Evolutionary conservation across 2,888 invertebrate genomes (phyloP).

Genomic region (Empis stercorea): DNA sequence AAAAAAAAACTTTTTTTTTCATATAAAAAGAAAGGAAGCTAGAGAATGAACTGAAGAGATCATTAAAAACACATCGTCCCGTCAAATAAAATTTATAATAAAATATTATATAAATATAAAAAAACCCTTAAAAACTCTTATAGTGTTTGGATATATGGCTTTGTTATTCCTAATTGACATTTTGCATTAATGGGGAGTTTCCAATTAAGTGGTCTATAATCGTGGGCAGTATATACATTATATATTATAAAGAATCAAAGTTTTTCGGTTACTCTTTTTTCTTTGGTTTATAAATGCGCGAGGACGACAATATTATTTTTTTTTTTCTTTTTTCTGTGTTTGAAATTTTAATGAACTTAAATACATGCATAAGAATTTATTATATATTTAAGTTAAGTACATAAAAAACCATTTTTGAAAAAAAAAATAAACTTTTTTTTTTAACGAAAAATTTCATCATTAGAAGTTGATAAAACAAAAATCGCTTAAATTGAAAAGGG

Average conservation of each 20-base stretch:
- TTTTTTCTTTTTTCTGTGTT: constrained; percentile 15
- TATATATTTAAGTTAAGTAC: too few species aligned
- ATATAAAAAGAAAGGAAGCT: not conserved
- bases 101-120: not conserved
- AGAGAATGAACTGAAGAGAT: constrained; percentile 8
- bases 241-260: too few species aligned
- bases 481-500: too few species aligned
- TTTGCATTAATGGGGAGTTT: constrained; percentile 19
- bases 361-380: constrained; percentile 11
- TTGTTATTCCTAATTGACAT: constrained; percentile 21
- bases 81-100: constrained; percentile 8
- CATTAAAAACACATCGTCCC: constrained; percentile 12
- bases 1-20: not conserved
- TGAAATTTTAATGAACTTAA: constrained; percentile 19
- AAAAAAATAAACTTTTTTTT: too few species aligned
- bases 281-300: constrained; percentile 6
- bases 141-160: constrained; percentile 19
- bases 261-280: not conserved
- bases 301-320: too few species aligned
- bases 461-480: too few species aligned
- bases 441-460: too few species aligned
- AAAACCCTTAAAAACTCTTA: constrained; percentile 3
- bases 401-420: too few species aligned
- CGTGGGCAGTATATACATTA: constrained; percentile 4
- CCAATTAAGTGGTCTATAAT: constrained; percentile 18